Conservation (phyloP, 2,888 invertebrate genomes). For the Hemicrepidius hirtus region DNA sequence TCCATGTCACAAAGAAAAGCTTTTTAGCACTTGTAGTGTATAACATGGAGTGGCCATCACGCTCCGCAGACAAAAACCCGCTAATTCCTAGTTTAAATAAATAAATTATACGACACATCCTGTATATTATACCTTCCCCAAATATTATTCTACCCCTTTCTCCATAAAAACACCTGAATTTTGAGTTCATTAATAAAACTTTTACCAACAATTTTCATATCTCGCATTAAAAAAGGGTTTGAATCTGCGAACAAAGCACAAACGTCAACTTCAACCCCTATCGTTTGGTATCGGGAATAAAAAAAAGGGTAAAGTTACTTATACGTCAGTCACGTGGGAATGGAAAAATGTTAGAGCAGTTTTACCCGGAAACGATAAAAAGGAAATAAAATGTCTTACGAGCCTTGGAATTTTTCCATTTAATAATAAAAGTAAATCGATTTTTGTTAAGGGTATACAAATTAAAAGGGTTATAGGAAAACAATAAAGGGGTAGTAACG, state of each 20-base stretch:
- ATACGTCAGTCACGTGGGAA: constrained; percentile 13
- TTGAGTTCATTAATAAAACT: neutral
- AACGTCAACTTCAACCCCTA: constrained; percentile 15
- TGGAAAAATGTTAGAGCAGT: neutral
- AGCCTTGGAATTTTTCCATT: neutral
- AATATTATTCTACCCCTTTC: too few relatives aligned
- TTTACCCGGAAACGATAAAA: constrained; percentile 18
- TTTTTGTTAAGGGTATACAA: neutral
- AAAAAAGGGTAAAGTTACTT: constrained; percentile 11
- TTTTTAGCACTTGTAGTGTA: too few relatives aligned
- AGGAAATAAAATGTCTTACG: constrained; percentile 13
- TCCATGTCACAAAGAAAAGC: too few relatives aligned
- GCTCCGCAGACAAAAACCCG: too few relatives aligned
- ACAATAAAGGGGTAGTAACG: too few relatives aligned
- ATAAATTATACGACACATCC: too few relatives aligned
- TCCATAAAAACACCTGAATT: neutral
- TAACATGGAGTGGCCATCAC: too few relatives aligned
- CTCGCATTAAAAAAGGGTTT: neutral
- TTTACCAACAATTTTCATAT: constrained; percentile 2
- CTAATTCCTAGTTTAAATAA: too few relatives aligned
- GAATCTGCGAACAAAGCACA: constrained; percentile 3
- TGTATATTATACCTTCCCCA: too few relatives aligned
- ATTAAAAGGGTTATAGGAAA: neutral
- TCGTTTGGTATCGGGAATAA: constrained; percentile 15
- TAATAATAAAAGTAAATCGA: constrained; percentile 1